Percentiles rank a stretch among this genome's conserved stretches.
These are phyloP conservation scores for Leucozona laternaria DNA, from an alignment of 2,888 invertebrate species.

Conservation along the genomic window DNA sequence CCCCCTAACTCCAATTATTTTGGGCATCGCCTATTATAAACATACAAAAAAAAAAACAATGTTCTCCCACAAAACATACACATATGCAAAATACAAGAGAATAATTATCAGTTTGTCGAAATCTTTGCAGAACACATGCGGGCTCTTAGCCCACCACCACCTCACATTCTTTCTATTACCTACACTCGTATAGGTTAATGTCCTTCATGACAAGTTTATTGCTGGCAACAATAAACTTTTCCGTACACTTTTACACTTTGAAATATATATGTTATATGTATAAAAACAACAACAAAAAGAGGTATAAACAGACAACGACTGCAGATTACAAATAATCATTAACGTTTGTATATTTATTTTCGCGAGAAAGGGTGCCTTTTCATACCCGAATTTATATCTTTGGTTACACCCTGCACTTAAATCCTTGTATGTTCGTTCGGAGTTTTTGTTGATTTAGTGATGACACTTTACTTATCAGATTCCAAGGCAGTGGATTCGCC, in stretches of 20 bases:
- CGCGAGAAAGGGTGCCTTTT: slow-evolving; percentile 64
- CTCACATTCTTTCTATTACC: neutral
- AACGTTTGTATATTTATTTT: slow-evolving; percentile 58
- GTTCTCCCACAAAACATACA: slow-evolving; percentile 23
- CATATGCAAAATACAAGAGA: slow-evolving; percentile 55
- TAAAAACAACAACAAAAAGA: neutral
- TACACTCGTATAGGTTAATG: slow-evolving; percentile 54
- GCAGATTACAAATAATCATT: slow-evolving; percentile 73
- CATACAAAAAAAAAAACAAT: no score
- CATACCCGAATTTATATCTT: slow-evolving; percentile 66
- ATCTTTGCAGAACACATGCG: slow-evolving; percentile 61
- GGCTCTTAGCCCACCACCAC: slow-evolving; percentile 16
- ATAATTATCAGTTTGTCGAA: slow-evolving; percentile 70
- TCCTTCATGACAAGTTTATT: slow-evolving; percentile 72
- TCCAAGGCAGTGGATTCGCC: neutral
- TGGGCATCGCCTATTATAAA: neutral
- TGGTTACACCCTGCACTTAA: slow-evolving; percentile 70
- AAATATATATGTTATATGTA: slow-evolving; percentile 4
- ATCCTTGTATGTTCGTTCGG: neutral
- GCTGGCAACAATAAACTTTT: slow-evolving; percentile 67
- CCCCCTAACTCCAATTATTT: neutral
- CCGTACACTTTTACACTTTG: slow-evolving; percentile 23
- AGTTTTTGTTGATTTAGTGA: slow-evolving; percentile 1
- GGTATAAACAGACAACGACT: slow-evolving; percentile 40
- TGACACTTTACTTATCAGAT: slow-evolving; percentile 9